phyloP scores from a whole-genome alignment of 2,888 invertebrate species.

The Mycalesis mineus region DNA sequence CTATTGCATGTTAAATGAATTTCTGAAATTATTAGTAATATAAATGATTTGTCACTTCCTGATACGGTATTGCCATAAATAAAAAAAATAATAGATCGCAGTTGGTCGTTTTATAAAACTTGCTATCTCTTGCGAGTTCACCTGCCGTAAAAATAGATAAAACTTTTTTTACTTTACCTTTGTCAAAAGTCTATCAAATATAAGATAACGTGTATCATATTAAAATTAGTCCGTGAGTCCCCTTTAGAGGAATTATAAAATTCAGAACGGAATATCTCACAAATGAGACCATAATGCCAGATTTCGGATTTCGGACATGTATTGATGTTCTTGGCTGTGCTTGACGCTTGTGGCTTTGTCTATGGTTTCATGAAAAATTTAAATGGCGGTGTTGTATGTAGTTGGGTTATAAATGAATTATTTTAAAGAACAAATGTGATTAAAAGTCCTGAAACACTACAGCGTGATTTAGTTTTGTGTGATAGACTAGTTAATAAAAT shows the following conservation, averaged over 20 bases:
- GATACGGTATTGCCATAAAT: constrained; percentile 18
- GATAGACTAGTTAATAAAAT: neutral
- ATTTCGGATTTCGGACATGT: too few relatives aligned
- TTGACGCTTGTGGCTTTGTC: neutral
- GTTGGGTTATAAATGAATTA: neutral
- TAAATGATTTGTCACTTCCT: constrained; percentile 22
- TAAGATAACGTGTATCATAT: too few relatives aligned
- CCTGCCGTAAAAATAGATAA: too few relatives aligned
- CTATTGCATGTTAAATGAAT: neutral
- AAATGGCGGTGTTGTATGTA: neutral
- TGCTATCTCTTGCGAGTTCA: too few relatives aligned
- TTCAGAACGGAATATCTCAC: too few relatives aligned
- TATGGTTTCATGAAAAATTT: neutral
- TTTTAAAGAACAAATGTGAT: neutral
- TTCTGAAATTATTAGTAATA: constrained; percentile 14
- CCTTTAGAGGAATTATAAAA: too few relatives aligned
- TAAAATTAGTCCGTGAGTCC: too few relatives aligned
- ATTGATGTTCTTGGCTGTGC: too few relatives aligned
- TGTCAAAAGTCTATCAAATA: too few relatives aligned
- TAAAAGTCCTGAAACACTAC: neutral
- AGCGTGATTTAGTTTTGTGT: neutral
- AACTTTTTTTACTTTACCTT: too few relatives aligned
- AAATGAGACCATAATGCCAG: too few relatives aligned
- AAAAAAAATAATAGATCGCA: neutral
- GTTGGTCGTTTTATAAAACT: too few relatives aligned